A percentile compares a stretch with the other conserved stretches of the same genome.
Conservation (phyloP, 2,113 vertebrate species). For the Passer domesticus region DNA sequence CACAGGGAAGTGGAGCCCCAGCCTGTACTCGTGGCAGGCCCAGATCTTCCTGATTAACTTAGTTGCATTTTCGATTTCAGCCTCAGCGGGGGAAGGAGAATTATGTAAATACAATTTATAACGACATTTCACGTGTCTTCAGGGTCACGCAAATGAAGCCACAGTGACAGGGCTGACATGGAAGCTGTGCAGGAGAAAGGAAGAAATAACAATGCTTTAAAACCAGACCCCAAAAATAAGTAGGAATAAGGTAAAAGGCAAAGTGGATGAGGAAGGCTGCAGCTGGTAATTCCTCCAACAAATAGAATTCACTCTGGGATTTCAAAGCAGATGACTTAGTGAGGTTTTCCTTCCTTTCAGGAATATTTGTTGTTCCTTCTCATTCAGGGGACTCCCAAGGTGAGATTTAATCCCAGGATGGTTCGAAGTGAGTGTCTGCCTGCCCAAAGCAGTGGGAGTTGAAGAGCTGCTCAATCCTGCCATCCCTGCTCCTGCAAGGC, state of each 20-base stretch:
- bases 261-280: not conserved
- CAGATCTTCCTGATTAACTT: not conserved
- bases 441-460: not conserved
- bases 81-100: not conserved
- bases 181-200: not conserved
- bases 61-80: not conserved
- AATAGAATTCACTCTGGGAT: not conserved
- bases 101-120: not conserved
- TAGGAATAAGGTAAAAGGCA: not conserved
- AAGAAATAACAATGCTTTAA: not conserved
- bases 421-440: not conserved
- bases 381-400: not conserved
- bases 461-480: not conserved
- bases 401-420: not conserved
- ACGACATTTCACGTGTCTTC: rapidly evolving
- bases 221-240: not conserved
- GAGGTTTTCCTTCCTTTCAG: not conserved
- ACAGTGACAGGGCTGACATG: rapidly evolving
- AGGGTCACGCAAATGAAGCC: not conserved
- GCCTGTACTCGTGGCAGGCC: not conserved
- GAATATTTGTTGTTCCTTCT: not conserved
- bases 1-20: not conserved
- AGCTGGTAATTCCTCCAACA: rapidly evolving
- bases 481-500: not conserved
- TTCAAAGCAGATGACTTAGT: not conserved